Evolutionary conservation across 2,888 invertebrate genomes (phyloP).

Genomic region (Netelia melanura): DNA sequence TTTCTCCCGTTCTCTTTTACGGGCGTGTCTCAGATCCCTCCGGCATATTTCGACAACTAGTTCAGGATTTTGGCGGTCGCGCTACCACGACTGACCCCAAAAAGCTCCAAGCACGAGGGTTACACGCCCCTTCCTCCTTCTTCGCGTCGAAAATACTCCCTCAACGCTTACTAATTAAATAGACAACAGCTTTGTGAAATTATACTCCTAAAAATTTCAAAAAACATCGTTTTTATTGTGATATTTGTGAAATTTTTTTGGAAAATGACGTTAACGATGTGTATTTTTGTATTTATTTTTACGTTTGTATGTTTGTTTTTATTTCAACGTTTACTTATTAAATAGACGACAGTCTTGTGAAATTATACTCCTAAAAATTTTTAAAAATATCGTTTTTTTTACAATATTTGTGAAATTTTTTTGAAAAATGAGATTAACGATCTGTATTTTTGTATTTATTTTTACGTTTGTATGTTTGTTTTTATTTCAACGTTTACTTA

Average conservation of each 20-base stretch:
- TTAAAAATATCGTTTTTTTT: not conserved
- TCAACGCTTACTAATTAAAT: not conserved
- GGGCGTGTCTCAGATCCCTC: not conserved
- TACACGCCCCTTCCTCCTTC: not conserved
- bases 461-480: no score
- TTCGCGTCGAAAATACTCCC: not conserved
- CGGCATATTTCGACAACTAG: not conserved
- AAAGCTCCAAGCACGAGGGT: slow-evolving; percentile 19
- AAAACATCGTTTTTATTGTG: not conserved
- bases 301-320: no score
- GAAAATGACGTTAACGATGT: not conserved
- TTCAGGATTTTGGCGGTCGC: slow-evolving; percentile 31
- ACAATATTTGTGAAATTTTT: not conserved
- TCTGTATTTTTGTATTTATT: no score
- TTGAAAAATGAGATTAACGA: not conserved
- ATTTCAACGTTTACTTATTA: not conserved
- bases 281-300: no score
- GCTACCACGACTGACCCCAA: slow-evolving; percentile 28
- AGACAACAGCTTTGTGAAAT: not conserved
- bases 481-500: not conserved
- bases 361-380: no score
- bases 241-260: not conserved
- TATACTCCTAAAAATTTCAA: no score
- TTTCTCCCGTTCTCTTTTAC: slow-evolving; percentile 15
- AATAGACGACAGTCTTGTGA: not conserved